A percentile compares a stretch with the other conserved stretches of the same genome.
These are phyloP conservation scores for Lithobius niger DNA, from an alignment of 1,140 invertebrate genomes.

Conservation along the genomic window DNA sequence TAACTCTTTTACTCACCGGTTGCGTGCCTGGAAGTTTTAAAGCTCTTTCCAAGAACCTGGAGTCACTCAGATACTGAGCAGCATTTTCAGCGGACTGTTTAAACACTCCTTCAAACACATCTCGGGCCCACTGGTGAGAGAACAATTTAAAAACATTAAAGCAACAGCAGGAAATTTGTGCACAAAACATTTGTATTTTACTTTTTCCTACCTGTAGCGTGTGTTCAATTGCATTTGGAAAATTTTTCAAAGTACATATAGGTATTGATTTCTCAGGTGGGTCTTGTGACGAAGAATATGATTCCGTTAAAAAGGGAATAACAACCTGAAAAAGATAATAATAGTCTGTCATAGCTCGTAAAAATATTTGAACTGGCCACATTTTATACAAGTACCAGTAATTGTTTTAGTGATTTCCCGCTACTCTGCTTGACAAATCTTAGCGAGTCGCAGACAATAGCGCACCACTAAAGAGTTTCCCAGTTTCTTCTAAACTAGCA, in stretches of 20 bases:
- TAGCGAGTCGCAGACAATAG: no score
- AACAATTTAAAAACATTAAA: no score
- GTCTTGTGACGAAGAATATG: slow-evolving; percentile 95
- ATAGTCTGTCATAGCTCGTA: no score
- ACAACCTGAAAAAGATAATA: no score
- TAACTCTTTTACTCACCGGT: slow-evolving; percentile 58
- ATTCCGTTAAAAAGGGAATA: slow-evolving; percentile 85
- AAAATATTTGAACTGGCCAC: no score
- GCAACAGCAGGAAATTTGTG: no score
- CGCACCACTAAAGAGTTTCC: no score
- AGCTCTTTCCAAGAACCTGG: slow-evolving; percentile 67
- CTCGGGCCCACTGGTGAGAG: slow-evolving; percentile 70
- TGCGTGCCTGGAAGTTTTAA: slow-evolving; percentile 76
- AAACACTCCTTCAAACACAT: slow-evolving; percentile 92
- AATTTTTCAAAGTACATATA: slow-evolving; percentile 97
- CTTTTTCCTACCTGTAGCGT: slow-evolving; percentile 70
- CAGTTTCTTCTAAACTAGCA: no score
- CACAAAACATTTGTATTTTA: no score
- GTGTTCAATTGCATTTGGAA: slow-evolving; percentile 98
- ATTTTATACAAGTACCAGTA: no score
- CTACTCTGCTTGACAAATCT: no score
- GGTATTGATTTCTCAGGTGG: slow-evolving; percentile 98
- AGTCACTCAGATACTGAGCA: slow-evolving; percentile 67
- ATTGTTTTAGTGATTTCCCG: no score
- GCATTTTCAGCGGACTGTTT: slow-evolving; percentile 80